These are phyloP conservation scores for Hecatera dysodea DNA, from an alignment of 2,888 invertebrate genomes.

Conservation along the genomic window DNA sequence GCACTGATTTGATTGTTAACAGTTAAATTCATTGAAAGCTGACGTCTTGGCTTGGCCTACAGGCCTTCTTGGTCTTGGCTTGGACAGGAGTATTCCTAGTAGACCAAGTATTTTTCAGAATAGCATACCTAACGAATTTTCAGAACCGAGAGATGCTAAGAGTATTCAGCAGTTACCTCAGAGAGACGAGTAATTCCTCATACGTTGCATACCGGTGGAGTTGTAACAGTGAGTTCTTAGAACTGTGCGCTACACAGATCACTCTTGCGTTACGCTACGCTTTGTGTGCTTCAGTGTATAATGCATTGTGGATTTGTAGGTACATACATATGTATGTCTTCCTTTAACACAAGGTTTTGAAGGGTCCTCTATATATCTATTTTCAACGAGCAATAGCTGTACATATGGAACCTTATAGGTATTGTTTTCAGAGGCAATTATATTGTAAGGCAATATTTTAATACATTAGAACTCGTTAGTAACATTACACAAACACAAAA, in stretches of 20 bases:
- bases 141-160: not conserved
- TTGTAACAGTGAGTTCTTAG: not conserved
- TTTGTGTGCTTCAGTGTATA: not conserved
- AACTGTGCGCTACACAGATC: not conserved
- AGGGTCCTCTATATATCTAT: not conserved
- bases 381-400: not conserved
- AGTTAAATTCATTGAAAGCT: too few species aligned
- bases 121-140: too few species aligned
- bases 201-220: not conserved
- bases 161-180: not conserved
- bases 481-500: not conserved
- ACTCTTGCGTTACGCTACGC: not conserved
- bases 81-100: too few species aligned
- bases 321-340: too few species aligned
- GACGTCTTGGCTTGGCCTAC: too few species aligned
- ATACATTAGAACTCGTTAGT: not conserved
- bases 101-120: too few species aligned
- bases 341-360: too few species aligned
- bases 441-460: not conserved
- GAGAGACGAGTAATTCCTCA: not conserved
- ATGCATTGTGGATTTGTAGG: not conserved
- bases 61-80: too few species aligned
- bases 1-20: too few species aligned
- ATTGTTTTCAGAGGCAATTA: not conserved
- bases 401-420: not conserved